Evolutionary conservation across 2,797 vertebrate species (phyloP).

Genomic region (Danio kyathit): DNA sequence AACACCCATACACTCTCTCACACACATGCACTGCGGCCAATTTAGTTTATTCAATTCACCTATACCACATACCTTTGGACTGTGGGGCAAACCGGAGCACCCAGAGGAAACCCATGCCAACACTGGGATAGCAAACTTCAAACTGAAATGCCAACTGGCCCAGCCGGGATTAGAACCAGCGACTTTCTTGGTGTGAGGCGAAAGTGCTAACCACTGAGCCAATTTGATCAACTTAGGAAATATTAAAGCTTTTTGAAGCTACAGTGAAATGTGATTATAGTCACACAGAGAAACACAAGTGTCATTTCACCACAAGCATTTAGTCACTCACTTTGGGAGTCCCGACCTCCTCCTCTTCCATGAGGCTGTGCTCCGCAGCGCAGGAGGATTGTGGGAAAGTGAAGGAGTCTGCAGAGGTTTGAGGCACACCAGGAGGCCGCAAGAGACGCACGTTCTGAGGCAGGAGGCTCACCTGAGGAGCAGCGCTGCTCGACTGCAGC

Average conservation of each 20-base stretch:
- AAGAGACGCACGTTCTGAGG: constrained; percentile 86
- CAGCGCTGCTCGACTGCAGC: constrained; percentile 82
- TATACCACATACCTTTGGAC: too few relatives aligned
- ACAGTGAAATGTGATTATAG: background rate
- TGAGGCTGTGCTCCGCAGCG: constrained; percentile 85
- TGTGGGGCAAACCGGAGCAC: too few relatives aligned
- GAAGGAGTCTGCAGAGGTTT: constrained; percentile 85
- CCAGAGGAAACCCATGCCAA: too few relatives aligned
- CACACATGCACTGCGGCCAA: too few relatives aligned
- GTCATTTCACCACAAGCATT: constrained; percentile 13
- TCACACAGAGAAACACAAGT: constrained; percentile 1
- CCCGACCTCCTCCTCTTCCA: constrained; percentile 94
- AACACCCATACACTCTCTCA: too few relatives aligned
- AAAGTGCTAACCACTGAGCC: too few relatives aligned
- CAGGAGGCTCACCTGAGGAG: constrained; percentile 83
- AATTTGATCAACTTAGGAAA: background rate
- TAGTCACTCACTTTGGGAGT: constrained; percentile 91
- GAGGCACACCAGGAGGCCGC: constrained; percentile 86
- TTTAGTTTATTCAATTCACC: too few relatives aligned
- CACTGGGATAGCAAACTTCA: too few relatives aligned
- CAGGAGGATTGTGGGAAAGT: constrained; percentile 84
- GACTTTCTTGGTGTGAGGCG: too few relatives aligned
- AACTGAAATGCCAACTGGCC: too few relatives aligned
- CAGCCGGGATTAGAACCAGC: too few relatives aligned
- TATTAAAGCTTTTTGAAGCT: background rate